phyloP scores from a whole-genome alignment of 2,888 invertebrate species.

The Callyntrura guangdongensis region DNA sequence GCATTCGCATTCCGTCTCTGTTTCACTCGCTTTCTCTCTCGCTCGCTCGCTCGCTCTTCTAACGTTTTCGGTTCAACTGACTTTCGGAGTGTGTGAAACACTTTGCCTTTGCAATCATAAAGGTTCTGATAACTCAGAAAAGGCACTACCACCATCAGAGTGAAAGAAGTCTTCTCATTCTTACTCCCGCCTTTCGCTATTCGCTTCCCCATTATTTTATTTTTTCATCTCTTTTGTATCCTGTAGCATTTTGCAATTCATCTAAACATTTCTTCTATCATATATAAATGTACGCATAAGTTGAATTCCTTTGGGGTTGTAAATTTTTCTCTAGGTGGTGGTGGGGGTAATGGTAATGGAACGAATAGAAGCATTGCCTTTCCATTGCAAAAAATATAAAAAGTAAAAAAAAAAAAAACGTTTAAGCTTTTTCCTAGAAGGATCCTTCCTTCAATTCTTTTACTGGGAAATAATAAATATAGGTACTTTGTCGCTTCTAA shows the following conservation, averaged over 20 bases:
- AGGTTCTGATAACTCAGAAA: constrained; percentile 15
- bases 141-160: constrained; percentile 33
- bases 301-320: constrained; percentile 24
- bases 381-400: constrained; percentile 27
- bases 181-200: constrained; percentile 27
- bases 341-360: constrained; percentile 24
- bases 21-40: constrained; percentile 17
- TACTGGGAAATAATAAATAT: constrained; percentile 37
- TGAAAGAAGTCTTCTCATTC: not conserved
- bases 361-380: constrained; percentile 18
- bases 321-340: constrained; percentile 49
- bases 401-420: constrained; percentile 40
- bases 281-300: not conserved
- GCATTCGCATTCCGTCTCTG: constrained; percentile 31
- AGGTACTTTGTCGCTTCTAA: constrained; percentile 22
- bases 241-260: constrained; percentile 30
- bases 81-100: constrained; percentile 48
- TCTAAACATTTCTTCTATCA: not conserved
- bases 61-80: not conserved
- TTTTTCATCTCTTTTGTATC: constrained; percentile 10
- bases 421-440: constrained; percentile 17
- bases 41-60: not conserved
- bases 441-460: constrained; percentile 18
- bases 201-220: constrained; percentile 25
- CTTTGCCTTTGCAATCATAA: constrained; percentile 44